These are phyloP conservation scores for Diaprepes abbreviatus DNA, from an alignment of 2,888 invertebrate genomes.

Conservation along the genomic window DNA sequence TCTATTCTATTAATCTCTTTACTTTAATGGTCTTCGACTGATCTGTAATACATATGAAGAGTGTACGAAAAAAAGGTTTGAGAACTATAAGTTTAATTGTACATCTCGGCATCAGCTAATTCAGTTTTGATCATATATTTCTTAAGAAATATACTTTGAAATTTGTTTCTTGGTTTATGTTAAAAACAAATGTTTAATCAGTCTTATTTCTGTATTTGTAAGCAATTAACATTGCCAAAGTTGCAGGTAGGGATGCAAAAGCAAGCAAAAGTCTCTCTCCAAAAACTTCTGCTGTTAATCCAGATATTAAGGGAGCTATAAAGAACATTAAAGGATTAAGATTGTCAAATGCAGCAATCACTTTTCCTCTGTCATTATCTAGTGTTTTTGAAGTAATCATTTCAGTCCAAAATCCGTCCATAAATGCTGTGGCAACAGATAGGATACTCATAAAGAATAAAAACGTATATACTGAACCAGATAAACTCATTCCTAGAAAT, in stretches of 20 bases:
- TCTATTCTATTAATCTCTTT: no score
- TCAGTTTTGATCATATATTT: no score
- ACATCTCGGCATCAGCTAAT: no score
- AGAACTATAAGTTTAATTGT: no score
- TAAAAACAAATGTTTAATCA: conserved; percentile 9
- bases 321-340: conserved; percentile 42
- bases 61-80: no score
- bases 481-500: conserved; percentile 29
- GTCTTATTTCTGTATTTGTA: conserved; percentile 24
- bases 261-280: conserved; percentile 34
- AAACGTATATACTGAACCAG: conserved; percentile 27
- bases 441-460: conserved; percentile 23
- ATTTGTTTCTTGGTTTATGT: no score
- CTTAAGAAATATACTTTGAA: no score
- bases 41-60: no score
- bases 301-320: conserved; percentile 44
- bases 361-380: conserved; percentile 47
- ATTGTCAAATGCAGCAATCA: conserved; percentile 50
- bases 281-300: conserved; percentile 39
- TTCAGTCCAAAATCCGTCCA: conserved; percentile 45
- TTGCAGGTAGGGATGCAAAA: conserved; percentile 29
- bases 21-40: no score
- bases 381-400: conserved; percentile 40
- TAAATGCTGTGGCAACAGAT: conserved; percentile 29
- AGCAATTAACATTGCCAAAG: conserved; percentile 27